Evolutionary conservation across 2,888 invertebrate species (phyloP).

Genomic region (Chironomus riparius): DNA sequence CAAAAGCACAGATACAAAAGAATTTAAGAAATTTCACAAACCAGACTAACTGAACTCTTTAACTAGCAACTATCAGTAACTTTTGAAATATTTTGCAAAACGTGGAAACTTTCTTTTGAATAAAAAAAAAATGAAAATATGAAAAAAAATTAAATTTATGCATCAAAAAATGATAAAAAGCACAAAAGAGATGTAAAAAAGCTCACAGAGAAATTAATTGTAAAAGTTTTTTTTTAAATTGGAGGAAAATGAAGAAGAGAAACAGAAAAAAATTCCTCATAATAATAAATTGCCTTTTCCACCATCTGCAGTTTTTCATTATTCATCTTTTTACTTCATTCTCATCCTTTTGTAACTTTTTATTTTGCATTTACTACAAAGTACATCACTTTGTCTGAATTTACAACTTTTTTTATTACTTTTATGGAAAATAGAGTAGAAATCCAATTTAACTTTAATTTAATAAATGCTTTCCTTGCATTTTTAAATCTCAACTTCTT

Average conservation of each 20-base stretch:
- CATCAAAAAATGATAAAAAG: slow-evolving; percentile 10
- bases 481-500: too few species aligned
- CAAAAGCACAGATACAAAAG: too few species aligned
- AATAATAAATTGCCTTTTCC: slow-evolving; percentile 15
- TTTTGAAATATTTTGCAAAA: too few species aligned
- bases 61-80: too few species aligned
- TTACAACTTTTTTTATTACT: too few species aligned
- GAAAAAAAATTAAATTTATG: slow-evolving; percentile 14
- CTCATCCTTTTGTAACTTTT: background rate
- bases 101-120: background rate
- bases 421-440: too few species aligned
- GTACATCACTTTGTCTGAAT: too few species aligned
- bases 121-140: background rate
- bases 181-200: slow-evolving; percentile 5
- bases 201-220: slow-evolving; percentile 18
- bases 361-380: background rate
- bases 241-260: background rate
- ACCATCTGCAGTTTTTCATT: slow-evolving; percentile 22
- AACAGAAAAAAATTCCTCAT: background rate
- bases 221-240: slow-evolving; percentile 16
- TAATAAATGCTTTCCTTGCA: too few species aligned
- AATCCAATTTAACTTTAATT: too few species aligned
- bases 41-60: too few species aligned
- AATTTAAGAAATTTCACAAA: too few species aligned
- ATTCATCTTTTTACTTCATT: background rate